Percentiles rank a stretch among this genome's conserved stretches.
Conservation (phyloP, 1,140 invertebrate genomes). For the Plectus sambesii region DNA sequence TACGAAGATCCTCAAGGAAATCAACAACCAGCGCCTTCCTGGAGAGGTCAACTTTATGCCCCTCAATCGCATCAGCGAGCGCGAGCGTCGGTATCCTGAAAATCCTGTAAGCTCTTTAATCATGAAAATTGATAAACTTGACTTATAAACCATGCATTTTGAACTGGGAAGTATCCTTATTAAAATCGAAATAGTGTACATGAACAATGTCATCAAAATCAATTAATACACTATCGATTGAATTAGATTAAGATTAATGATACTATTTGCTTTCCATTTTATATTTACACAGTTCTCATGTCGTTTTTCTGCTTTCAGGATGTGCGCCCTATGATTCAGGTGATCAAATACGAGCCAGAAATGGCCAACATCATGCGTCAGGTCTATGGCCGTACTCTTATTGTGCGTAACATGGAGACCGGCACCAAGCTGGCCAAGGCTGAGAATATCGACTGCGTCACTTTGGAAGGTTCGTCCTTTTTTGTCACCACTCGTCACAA, state of each 20-base stretch:
- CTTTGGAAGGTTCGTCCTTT: slow-evolving; percentile 66
- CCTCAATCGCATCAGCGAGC: slow-evolving; percentile 81
- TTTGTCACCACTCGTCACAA: too few species aligned
- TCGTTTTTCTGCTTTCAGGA: slow-evolving; percentile 59
- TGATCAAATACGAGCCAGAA: slow-evolving; percentile 75
- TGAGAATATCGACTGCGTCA: slow-evolving; percentile 91
- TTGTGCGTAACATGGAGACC: slow-evolving; percentile 88
- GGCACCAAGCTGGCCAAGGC: slow-evolving; percentile 84
- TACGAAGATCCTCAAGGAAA: slow-evolving; percentile 91
- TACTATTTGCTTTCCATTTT: too few species aligned
- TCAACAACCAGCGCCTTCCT: slow-evolving; percentile 84
- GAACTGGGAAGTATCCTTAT: too few species aligned
- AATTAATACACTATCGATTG: too few species aligned
- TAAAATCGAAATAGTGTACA: too few species aligned
- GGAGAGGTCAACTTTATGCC: slow-evolving; percentile 99
- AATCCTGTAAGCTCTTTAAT: slow-evolving; percentile 23
- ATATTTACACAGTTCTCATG: slow-evolving; percentile 9
- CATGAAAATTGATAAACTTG: too few species aligned
- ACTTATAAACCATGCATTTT: too few species aligned
- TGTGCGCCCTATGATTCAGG: slow-evolving; percentile 93
- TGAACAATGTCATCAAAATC: too few species aligned
- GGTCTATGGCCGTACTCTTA: slow-evolving; percentile 93
- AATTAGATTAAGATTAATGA: too few species aligned
- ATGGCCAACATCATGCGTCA: slow-evolving; percentile 86
- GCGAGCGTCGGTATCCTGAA: slow-evolving; percentile 56